Evolutionary conservation across 2,888 invertebrate species (phyloP).

Genomic region (Pycnomerus fuliginosus): DNA sequence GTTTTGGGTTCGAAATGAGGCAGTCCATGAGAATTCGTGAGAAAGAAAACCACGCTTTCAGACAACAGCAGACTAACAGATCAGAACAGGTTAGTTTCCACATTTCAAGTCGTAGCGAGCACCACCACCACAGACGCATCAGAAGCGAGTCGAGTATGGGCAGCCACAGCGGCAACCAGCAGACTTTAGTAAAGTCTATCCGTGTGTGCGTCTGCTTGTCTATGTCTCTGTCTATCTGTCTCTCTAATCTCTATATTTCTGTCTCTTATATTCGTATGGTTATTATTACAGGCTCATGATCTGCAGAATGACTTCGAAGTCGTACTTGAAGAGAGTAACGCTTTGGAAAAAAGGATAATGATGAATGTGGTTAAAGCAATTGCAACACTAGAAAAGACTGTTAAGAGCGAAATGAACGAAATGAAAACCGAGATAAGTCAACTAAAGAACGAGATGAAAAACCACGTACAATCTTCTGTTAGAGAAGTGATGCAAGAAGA

Average conservation of each 20-base stretch:
- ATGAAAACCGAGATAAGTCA: conserved; percentile 1
- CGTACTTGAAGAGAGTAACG: background rate
- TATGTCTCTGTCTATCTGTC: conserved; percentile 1
- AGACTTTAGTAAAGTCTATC: conserved; percentile 3
- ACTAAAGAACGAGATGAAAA: background rate
- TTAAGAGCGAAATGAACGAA: conserved; percentile 1
- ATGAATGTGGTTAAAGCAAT: conserved; percentile 1
- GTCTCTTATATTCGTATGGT: conserved; percentile 3
- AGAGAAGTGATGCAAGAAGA: background rate
- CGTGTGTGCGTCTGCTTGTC: conserved; percentile 2
- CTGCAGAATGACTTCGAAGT: background rate
- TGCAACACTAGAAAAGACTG: background rate
- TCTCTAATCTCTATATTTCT: conserved; percentile 1
- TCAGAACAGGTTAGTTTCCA: conserved; percentile 2
- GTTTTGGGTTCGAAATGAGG: too few species aligned
- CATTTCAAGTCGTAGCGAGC: too few species aligned
- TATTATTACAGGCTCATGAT: conserved; percentile 3
- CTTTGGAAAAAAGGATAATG: conserved; percentile 1
- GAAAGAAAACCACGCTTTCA: conserved; percentile 1
- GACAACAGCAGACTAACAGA: conserved; percentile 1
- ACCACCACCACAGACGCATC: background rate
- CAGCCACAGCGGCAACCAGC: conserved; percentile 1
- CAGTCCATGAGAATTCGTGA: conserved; percentile 2
- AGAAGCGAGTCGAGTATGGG: background rate
- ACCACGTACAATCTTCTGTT: background rate